phyloP scores from a whole-genome alignment of 2,113 vertebrate species.

The Calyptommatus sinebrachiatus region DNA sequence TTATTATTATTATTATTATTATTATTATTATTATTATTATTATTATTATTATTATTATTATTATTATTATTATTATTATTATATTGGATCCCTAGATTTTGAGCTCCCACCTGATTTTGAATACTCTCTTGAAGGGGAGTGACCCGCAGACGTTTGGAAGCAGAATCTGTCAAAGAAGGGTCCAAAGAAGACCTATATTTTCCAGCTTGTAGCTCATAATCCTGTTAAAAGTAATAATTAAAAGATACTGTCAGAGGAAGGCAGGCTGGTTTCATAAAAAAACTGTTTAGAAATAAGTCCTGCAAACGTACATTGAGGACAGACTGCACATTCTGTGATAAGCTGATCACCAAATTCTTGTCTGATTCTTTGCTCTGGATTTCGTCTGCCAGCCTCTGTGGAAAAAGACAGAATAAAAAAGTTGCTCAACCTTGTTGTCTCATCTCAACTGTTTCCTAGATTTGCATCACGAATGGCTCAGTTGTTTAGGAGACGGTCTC shows the following conservation, averaged over 20 bases:
- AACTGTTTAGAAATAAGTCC: neutral
- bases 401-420: conserved; percentile 6
- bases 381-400: conserved; percentile 85
- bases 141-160: conserved; percentile 69
- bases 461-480: no score
- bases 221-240: conserved; percentile 68
- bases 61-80: neutral
- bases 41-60: neutral
- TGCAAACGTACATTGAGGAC: conserved; percentile 77
- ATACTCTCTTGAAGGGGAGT: conserved; percentile 79
- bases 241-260: conserved; percentile 22
- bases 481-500: no score
- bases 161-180: conserved; percentile 51
- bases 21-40: neutral
- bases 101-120: conserved; percentile 79
- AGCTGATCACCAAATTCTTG: conserved; percentile 69
- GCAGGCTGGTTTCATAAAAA: neutral
- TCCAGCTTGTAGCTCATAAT: conserved; percentile 81
- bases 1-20: neutral
- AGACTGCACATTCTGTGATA: conserved; percentile 82
- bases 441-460: neutral
- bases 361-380: conserved; percentile 82
- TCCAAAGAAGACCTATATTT: conserved; percentile 85
- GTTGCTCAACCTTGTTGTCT: neutral
- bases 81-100: neutral